Evolutionary conservation across 2,113 vertebrate species (phyloP), one percentile per base, ranked within the genome.

Genomic region (Festucalex cinctus): DNA sequence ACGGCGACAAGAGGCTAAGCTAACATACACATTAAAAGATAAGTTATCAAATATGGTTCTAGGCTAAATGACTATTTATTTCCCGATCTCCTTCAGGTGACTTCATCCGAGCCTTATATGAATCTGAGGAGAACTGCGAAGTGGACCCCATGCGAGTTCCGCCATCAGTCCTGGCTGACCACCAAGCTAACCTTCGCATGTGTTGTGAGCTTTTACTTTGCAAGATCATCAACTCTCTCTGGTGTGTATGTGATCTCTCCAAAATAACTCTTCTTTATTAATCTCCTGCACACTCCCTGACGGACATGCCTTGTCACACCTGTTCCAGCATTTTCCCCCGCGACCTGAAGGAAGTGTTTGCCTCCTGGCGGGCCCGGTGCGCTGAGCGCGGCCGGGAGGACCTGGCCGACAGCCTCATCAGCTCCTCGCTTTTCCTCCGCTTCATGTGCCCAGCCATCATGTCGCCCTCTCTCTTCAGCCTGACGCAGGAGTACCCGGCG

Each of bases 121-220:
- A 99, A 85, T 98, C 97, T 0, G 97, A 99, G 91, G 97, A 99
- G 92, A 97, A 98, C 91, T 98, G 96, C 22, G 96, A 98, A 87
- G 96, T 98, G 51, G 96, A 98, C 84, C 96, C 96, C 66, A 97
- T 96, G 94, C 94, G 95, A 63, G 95, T 95, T 83, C 95, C 96
- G 0, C 94, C 96, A 0, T 93, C 93, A 7, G 94, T 95, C 66
- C 86, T 98, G 63, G 92, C 94, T 0, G 96, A 98, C 84, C 96
- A 98, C 83, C 96, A 97, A 89, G 96, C 96, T 78, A 98, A 98
- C 87, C 95, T 98, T 53, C 95, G 95, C 69, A 98, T 98, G 96
- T 98, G 96, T 89, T 97, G 95, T 37, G 96, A 98, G 88, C 94
- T 98, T 76, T 91, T 96, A 53, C 95, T 98, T 85, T 98, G 96